Conservation (phyloP, 2,113 vertebrate genomes). For the Zeus faber region DNA sequence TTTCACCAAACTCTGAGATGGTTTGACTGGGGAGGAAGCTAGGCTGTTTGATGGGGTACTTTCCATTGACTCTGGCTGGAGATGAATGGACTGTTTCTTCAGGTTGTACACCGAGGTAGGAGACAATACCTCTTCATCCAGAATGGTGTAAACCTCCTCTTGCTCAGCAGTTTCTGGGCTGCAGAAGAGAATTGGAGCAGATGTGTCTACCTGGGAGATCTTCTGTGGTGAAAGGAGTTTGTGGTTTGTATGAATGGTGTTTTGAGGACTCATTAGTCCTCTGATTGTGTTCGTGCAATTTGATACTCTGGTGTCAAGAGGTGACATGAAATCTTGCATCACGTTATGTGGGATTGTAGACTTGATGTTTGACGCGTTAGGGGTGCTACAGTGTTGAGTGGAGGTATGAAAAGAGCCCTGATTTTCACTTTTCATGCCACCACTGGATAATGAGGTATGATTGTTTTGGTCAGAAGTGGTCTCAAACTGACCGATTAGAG, state of each 20-base stretch:
- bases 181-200: slow-evolving; percentile 41
- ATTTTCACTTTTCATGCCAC: slow-evolving; percentile 1
- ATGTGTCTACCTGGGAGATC: slow-evolving; percentile 23
- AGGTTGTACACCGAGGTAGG: slow-evolving; percentile 63
- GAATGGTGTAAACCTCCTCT: slow-evolving; percentile 68
- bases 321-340: slow-evolving; percentile 27
- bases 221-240: slow-evolving; percentile 23
- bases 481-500: slow-evolving; percentile 83
- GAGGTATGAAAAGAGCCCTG: not conserved
- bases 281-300: slow-evolving; percentile 3
- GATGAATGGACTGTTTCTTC: slow-evolving; percentile 37
- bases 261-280: slow-evolving; percentile 25
- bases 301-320: slow-evolving; percentile 19
- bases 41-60: slow-evolving; percentile 34
- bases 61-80: slow-evolving; percentile 35
- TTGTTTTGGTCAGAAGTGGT: slow-evolving; percentile 61
- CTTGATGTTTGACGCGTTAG: slow-evolving; percentile 28
- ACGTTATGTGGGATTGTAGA: slow-evolving; percentile 22
- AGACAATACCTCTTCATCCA: slow-evolving; percentile 74
- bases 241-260: slow-evolving; percentile 16
- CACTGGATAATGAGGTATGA: slow-evolving; percentile 34
- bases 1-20: slow-evolving; percentile 26
- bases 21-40: slow-evolving; percentile 50
- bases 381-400: slow-evolving; percentile 23
- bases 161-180: slow-evolving; percentile 78